phyloP scores from a whole-genome alignment of 2,888 invertebrate genomes.

The Gandaritis pyraliata region DNA sequence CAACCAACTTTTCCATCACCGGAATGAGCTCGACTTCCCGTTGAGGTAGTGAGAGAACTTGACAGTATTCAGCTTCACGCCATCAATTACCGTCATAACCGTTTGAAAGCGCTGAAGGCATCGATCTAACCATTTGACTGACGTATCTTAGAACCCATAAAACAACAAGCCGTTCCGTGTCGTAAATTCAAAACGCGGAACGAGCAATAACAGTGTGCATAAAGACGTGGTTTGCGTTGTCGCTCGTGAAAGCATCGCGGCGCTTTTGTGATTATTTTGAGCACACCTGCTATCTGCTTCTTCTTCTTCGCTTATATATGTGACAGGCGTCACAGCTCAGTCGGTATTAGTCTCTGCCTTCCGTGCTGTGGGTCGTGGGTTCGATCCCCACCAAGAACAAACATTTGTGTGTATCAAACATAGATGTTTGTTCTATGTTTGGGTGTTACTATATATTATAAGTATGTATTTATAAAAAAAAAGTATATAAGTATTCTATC shows the following conservation, averaged over 20 bases:
- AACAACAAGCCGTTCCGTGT: conserved; percentile 25
- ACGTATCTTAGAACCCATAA: conserved; percentile 30
- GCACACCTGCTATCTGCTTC: neutral
- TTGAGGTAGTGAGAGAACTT: neutral
- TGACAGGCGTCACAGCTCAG: no score
- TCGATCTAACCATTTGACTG: conserved; percentile 30
- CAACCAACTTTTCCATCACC: no score
- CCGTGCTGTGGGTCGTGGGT: no score
- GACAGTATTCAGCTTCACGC: conserved; percentile 14
- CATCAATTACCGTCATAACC: conserved; percentile 23
- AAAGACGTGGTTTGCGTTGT: conserved; percentile 25
- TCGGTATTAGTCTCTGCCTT: no score
- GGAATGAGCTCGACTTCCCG: no score
- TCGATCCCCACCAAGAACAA: no score
- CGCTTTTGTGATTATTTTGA: conserved; percentile 2
- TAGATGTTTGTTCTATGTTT: no score
- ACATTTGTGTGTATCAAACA: no score
- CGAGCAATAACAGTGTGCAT: conserved; percentile 29
- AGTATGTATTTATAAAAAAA: no score
- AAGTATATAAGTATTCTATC: no score
- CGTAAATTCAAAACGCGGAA: conserved; percentile 33
- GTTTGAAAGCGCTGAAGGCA: conserved; percentile 22
- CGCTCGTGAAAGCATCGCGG: conserved; percentile 6
- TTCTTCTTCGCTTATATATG: no score
- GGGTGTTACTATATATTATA: no score